phyloP scores from a whole-genome alignment of 2,888 invertebrate species.

The Thysanoteuthis rhombus region DNA sequence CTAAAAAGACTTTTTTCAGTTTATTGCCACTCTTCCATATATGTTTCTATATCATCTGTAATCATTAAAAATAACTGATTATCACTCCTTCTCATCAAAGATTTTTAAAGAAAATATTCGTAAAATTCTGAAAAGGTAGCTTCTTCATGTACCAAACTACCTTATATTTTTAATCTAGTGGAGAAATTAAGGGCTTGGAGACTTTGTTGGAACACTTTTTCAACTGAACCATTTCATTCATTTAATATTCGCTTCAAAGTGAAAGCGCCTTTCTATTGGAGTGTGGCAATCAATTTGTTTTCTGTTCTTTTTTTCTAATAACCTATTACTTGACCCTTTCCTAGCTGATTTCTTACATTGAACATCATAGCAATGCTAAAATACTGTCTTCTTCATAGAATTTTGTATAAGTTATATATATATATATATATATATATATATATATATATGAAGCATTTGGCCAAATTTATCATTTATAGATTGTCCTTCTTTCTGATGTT shows the following conservation, averaged over 20 bases:
- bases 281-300: neutral
- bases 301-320: neutral
- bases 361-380: no score
- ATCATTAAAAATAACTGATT: neutral
- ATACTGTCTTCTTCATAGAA: no score
- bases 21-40: neutral
- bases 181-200: neutral
- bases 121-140: neutral
- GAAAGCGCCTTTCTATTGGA: neutral
- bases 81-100: neutral
- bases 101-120: neutral
- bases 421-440: no score
- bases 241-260: neutral
- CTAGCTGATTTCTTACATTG: no score
- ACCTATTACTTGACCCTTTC: no score
- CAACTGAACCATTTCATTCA: neutral
- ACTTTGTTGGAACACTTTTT: neutral
- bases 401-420: no score
- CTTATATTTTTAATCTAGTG: neutral
- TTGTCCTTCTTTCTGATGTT: no score
- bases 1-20: neutral
- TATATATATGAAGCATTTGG: no score
- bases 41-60: neutral
- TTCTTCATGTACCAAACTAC: neutral
- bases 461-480: no score